A percentile compares a stretch with the other conserved stretches of the same genome.
These are phyloP conservation scores for Sarcophaga subvicina DNA, from an alignment of 2,888 invertebrate genomes.

Conservation along the genomic window DNA sequence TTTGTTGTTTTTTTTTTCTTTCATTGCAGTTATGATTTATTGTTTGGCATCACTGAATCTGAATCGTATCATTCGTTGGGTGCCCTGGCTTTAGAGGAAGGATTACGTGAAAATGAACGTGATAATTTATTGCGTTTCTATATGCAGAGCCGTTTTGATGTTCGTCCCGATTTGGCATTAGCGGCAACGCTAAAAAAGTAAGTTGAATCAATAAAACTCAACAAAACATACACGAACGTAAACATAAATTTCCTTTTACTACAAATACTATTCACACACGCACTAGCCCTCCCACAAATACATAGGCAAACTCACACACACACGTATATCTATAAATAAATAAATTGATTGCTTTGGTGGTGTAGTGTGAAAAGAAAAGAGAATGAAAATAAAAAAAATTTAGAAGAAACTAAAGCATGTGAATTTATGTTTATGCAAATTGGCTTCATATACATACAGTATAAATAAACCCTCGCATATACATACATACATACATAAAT, in stretches of 20 bases:
- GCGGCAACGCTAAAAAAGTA: constrained; percentile 86
- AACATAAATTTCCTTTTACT: background rate
- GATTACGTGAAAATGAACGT: constrained; percentile 88
- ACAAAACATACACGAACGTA: background rate
- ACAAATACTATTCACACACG: constrained; percentile 38
- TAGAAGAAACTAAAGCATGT: constrained; percentile 9
- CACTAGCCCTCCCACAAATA: constrained; percentile 31
- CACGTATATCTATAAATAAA: background rate
- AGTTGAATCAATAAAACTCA: constrained; percentile 71
- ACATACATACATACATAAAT: constrained; percentile 1
- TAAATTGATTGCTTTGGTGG: background rate
- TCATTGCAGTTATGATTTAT: constrained; percentile 88
- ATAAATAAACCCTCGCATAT: constrained; percentile 2
- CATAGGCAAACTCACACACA: background rate
- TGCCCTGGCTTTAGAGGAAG: constrained; percentile 86
- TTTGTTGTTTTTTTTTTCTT: constrained; percentile 22
- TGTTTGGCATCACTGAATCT: constrained; percentile 92
- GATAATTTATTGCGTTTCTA: constrained; percentile 90
- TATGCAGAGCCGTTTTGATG: constrained; percentile 89
- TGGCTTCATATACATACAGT: constrained; percentile 41
- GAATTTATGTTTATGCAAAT: constrained; percentile 66
- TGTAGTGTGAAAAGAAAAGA: background rate
- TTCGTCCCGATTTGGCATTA: constrained; percentile 87
- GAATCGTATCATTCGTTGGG: constrained; percentile 91
- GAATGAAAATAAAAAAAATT: background rate